Conservation (phyloP, 1,140 invertebrate species). For the Portunus trituberculatus region DNA sequence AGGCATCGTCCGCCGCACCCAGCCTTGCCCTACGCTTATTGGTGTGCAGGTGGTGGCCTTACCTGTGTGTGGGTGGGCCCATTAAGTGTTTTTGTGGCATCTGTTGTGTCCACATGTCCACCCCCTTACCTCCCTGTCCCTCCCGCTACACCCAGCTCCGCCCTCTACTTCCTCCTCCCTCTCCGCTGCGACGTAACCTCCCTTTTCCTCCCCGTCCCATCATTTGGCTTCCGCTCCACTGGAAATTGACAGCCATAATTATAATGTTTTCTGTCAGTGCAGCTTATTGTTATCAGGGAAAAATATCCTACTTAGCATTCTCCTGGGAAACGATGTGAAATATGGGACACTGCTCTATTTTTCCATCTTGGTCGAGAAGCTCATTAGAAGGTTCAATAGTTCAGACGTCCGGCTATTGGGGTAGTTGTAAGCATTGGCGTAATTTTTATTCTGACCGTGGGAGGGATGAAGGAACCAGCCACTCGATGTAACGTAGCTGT, state of each 20-base stretch:
- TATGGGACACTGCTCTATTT: background rate
- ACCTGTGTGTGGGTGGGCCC: background rate
- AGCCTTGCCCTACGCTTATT: background rate
- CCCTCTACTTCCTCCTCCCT: background rate
- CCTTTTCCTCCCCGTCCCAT: background rate
- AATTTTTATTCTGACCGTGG: too few relatives aligned
- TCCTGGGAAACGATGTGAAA: background rate
- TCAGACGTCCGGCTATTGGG: background rate
- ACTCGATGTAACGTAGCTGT: too few relatives aligned
- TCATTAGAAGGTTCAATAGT: background rate
- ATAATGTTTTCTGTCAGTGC: background rate
- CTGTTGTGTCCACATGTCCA: background rate
- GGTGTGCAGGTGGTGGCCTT: background rate
- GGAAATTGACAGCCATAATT: background rate
- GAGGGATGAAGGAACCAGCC: too few relatives aligned
- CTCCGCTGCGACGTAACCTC: background rate
- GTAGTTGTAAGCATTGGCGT: background rate
- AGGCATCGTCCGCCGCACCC: background rate
- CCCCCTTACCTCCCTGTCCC: background rate
- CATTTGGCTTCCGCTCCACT: constrained; percentile 5
- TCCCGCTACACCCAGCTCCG: background rate
- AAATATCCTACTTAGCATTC: background rate
- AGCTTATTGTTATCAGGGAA: background rate
- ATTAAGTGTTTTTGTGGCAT: background rate
- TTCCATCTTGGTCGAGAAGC: background rate